A percentile compares a stretch with the other conserved stretches of the same genome.
These are phyloP conservation scores for Dinocampus coccinellae DNA, from an alignment of 2,888 invertebrate species.

Conservation along the genomic window DNA sequence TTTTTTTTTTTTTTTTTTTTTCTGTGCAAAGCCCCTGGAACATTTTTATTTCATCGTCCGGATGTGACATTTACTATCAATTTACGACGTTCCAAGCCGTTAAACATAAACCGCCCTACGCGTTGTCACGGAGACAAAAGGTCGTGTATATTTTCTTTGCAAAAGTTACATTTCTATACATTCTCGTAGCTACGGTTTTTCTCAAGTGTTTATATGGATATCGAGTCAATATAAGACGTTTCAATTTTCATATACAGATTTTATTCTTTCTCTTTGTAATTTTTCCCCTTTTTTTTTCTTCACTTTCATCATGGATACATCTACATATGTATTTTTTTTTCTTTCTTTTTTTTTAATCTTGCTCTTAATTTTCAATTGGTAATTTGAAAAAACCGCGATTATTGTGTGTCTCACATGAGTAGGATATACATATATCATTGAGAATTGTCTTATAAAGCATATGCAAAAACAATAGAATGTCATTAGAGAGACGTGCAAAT, in stretches of 20 bases:
- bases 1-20: no score
- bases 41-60: constrained; percentile 60
- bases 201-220: not conserved
- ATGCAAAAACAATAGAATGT: constrained; percentile 25
- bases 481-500: constrained; percentile 27
- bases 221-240: constrained; percentile 6
- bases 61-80: constrained; percentile 65
- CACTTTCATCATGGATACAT: not conserved
- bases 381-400: not conserved
- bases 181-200: not conserved
- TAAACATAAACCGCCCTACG: constrained; percentile 54
- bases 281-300: not conserved
- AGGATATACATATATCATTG: not conserved
- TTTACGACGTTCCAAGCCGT: constrained; percentile 62
- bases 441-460: not conserved
- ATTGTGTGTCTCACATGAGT: not conserved
- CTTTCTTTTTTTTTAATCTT: not conserved
- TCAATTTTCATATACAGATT: not conserved
- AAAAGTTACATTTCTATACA: not conserved
- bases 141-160: constrained; percentile 27
- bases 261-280: not conserved
- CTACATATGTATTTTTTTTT: not conserved
- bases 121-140: constrained; percentile 34
- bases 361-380: not conserved
- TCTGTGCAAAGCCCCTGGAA: constrained; percentile 35